Evolutionary conservation across 2,888 invertebrate genomes (phyloP).

Genomic region (Teinopalpus imperialis): DNA sequence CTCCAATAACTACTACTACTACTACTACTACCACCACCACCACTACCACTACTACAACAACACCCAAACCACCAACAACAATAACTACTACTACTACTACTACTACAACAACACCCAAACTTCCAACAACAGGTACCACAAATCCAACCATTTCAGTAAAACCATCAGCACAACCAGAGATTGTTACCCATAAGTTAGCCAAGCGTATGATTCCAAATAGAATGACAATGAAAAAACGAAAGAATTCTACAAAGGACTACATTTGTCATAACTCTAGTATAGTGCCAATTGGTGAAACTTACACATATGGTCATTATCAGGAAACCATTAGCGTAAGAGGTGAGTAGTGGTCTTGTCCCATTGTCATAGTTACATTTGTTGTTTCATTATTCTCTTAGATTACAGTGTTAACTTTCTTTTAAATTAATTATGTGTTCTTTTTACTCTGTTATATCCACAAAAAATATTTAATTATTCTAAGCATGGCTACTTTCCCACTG

Average conservation of each 20-base stretch:
- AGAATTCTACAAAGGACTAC: constrained; percentile 41
- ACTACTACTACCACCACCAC: constrained; percentile 71
- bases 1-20: constrained; percentile 74
- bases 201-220: constrained; percentile 47
- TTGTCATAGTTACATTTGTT: no score
- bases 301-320: constrained; percentile 88
- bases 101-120: constrained; percentile 38
- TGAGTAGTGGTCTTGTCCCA: no score
- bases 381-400: no score
- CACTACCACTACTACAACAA: constrained; percentile 66
- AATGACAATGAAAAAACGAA: constrained; percentile 36
- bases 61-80: constrained; percentile 56
- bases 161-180: constrained; percentile 21
- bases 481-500: no score
- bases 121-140: constrained; percentile 40
- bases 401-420: no score
- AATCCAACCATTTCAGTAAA: constrained; percentile 37
- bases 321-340: constrained; percentile 85
- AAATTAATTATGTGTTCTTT: no score
- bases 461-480: no score
- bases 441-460: no score
- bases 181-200: constrained; percentile 39
- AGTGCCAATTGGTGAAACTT: constrained; percentile 84
- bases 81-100: no score
- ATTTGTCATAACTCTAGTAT: constrained; percentile 75